These are phyloP conservation scores for Zoanthus gigantus DNA, from an alignment of 92 coral and sea anemone genomes.

Conservation along the genomic window DNA sequence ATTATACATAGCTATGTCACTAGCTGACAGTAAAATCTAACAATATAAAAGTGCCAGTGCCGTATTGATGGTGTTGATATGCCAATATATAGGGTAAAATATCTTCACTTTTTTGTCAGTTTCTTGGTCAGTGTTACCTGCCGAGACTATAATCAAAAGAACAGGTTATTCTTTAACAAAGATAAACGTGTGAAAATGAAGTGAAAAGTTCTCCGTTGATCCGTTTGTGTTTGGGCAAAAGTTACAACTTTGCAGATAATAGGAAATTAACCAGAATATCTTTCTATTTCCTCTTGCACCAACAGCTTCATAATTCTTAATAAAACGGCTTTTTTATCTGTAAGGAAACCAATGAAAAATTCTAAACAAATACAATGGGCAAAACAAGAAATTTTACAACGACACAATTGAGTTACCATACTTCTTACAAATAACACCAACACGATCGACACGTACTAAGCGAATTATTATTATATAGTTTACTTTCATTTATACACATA, in stretches of 20 bases:
- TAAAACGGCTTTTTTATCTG: conserved; percentile 23
- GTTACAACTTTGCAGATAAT: neutral
- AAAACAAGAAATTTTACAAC: neutral
- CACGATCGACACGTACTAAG: neutral
- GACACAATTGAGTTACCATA: neutral
- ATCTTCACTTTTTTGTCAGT: neutral
- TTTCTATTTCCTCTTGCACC: neutral
- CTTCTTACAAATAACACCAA: neutral
- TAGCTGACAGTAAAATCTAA: neutral
- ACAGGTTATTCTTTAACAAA: conserved; percentile 47
- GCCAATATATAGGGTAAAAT: conserved; percentile 6
- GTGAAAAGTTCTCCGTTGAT: conserved; percentile 10
- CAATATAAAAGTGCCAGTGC: neutral
- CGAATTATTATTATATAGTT: neutral
- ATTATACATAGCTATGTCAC: neutral
- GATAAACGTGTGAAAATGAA: neutral
- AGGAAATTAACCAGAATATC: conserved; percentile 6
- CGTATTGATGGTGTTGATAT: neutral
- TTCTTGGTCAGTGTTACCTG: conserved; percentile 19
- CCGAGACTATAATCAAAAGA: neutral
- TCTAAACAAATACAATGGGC: conserved; percentile 52
- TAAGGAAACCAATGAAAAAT: conserved; percentile 7
- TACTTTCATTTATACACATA: neutral
- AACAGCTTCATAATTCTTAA: neutral
- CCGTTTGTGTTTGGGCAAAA: conserved; percentile 3